Conservation (phyloP, 1,140 invertebrate genomes). For the Lasioglossum albipes region DNA sequence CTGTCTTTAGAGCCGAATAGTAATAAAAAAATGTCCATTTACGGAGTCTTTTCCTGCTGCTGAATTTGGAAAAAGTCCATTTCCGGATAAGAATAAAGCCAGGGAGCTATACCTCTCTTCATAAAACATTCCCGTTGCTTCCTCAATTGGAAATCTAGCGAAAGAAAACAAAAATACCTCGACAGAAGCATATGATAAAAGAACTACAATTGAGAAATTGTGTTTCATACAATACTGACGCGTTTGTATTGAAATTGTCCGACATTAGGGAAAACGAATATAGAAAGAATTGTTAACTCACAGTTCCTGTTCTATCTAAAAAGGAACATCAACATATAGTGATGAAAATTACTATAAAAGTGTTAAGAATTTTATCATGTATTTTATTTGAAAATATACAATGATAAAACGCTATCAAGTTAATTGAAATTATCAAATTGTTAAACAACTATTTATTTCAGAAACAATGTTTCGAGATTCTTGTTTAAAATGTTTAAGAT, state of each 20-base stretch:
- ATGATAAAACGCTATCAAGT: too few species aligned
- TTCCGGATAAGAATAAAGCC: not conserved
- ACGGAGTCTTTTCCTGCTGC: not conserved
- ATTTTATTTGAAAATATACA: too few species aligned
- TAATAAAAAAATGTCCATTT: not conserved
- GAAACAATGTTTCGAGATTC: too few species aligned
- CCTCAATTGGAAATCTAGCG: not conserved
- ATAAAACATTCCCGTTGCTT: not conserved
- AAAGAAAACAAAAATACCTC: not conserved
- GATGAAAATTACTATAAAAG: too few species aligned
- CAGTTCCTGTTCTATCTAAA: too few species aligned
- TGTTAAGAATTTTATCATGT: too few species aligned
- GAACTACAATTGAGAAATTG: slow-evolving; percentile 1
- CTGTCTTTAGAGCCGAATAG: not conserved
- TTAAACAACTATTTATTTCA: too few species aligned
- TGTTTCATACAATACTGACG: not conserved
- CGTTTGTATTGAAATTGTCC: too few species aligned
- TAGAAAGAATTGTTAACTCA: not conserved
- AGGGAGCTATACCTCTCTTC: not conserved
- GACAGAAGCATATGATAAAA: not conserved
- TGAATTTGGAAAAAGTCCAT: slow-evolving; percentile 1
- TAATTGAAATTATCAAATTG: too few species aligned
- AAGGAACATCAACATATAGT: too few species aligned
- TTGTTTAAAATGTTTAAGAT: too few species aligned
- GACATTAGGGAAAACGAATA: not conserved